Conservation (phyloP, 1,140 invertebrate species). For the Sarcophaga bullata region DNA sequence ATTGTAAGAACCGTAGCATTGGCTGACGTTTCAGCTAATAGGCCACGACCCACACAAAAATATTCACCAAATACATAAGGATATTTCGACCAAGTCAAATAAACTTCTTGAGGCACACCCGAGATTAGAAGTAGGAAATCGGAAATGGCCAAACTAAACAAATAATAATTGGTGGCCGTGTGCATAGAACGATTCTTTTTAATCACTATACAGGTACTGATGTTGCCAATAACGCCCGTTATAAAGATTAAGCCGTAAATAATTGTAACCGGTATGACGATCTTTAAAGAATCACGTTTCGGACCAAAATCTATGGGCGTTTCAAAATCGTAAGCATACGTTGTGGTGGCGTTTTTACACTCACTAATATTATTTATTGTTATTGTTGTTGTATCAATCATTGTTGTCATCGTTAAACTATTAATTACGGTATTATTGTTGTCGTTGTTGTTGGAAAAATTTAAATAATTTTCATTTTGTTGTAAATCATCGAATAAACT, state of each 20-base stretch:
- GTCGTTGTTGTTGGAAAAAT: neutral
- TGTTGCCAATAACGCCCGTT: slow-evolving; percentile 88
- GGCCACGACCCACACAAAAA: slow-evolving; percentile 86
- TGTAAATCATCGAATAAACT: neutral
- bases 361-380: neutral
- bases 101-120: slow-evolving; percentile 86
- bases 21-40: slow-evolving; percentile 89
- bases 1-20: slow-evolving; percentile 94
- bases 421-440: neutral
- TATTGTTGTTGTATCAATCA: neutral
- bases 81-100: slow-evolving; percentile 86
- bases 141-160: slow-evolving; percentile 92
- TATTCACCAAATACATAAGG: slow-evolving; percentile 88
- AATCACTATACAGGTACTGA: slow-evolving; percentile 94
- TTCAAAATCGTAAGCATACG: slow-evolving; percentile 20
- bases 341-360: neutral
- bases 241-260: slow-evolving; percentile 87
- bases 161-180: slow-evolving; percentile 91
- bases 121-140: slow-evolving; percentile 88
- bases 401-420: neutral
- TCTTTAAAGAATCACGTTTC: slow-evolving; percentile 73
- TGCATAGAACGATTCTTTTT: slow-evolving; percentile 91
- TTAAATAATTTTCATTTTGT: neutral
- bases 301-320: slow-evolving; percentile 49
- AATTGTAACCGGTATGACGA: slow-evolving; percentile 81